phyloP scores from a whole-genome alignment of 2,113 vertebrate species.

The Hydrochoerus hydrochaeris region DNA sequence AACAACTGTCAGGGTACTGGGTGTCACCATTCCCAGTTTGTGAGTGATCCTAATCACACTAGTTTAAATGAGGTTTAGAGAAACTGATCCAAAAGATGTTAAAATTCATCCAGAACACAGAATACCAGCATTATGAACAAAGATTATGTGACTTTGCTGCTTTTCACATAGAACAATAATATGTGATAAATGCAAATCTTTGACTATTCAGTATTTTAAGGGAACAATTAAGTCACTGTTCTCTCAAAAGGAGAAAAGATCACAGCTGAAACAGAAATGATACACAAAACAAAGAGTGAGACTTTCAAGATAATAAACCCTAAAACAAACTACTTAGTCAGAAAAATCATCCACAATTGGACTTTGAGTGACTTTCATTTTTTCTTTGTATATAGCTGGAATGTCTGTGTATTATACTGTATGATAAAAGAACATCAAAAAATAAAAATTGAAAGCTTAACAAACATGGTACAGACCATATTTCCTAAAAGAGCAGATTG shows the following conservation, averaged over 20 bases:
- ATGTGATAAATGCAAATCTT: not conserved
- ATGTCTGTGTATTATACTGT: not conserved
- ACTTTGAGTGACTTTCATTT: constrained; percentile 8
- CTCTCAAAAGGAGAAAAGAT: constrained; percentile 7
- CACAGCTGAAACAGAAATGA: constrained; percentile 34
- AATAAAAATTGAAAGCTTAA: constrained; percentile 41
- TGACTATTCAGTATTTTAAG: not conserved
- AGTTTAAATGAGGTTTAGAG: constrained; percentile 45
- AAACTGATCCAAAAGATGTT: not conserved
- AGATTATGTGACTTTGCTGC: constrained; percentile 3
- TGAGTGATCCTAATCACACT: not conserved
- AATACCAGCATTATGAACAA: constrained; percentile 44
- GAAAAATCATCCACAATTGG: not conserved
- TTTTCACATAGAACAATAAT: constrained; percentile 2
- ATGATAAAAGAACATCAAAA: constrained; percentile 26
- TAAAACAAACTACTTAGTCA: not conserved
- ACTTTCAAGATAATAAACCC: constrained; percentile 9
- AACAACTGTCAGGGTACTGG: not conserved
- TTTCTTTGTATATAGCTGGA: constrained; percentile 28
- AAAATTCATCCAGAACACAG: not conserved
- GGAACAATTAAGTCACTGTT: constrained; percentile 19
- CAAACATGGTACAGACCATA: not conserved
- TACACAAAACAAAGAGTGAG: not conserved
- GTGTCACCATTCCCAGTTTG: not conserved
- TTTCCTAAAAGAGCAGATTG: not conserved